A percentile compares a stretch with the other conserved stretches of the same genome.
These are phyloP conservation scores for Bucco capensis DNA, from an alignment of 2,113 vertebrate species.

Conservation along the genomic window DNA sequence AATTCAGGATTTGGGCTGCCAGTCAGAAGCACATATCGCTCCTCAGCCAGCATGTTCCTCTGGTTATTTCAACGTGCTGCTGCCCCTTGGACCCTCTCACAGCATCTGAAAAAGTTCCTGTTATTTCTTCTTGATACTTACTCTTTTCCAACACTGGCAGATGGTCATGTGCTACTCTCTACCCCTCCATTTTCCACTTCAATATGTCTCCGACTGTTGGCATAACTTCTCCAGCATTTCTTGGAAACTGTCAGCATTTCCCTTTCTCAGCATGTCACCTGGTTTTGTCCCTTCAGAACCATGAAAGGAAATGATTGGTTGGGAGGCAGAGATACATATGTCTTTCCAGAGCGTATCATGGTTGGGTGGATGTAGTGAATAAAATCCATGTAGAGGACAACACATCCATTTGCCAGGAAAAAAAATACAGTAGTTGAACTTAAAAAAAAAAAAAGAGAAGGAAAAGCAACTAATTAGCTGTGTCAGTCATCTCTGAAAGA, in stretches of 20 bases:
- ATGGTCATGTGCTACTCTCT: background rate
- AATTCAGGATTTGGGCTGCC: background rate
- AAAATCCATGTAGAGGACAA: conserved; percentile 34
- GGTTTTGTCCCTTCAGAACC: conserved; percentile 13
- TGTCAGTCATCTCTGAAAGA: conserved; percentile 11
- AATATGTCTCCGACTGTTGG: background rate
- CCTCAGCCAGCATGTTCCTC: background rate
- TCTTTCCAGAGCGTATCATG: background rate
- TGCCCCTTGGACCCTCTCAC: background rate
- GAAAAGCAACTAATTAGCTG: conserved; percentile 9
- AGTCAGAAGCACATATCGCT: background rate
- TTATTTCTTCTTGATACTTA: background rate
- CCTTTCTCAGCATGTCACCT: conserved; percentile 6
- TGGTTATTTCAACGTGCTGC: background rate
- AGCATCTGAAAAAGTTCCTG: background rate
- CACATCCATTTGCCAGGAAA: conserved; percentile 5
- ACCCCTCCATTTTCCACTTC: background rate
- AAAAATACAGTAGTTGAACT: background rate
- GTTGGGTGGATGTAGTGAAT: conserved; percentile 15
- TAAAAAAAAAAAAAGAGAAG: background rate
- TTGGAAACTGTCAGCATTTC: conserved; percentile 2
- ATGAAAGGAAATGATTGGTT: conserved; percentile 18
- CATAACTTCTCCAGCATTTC: background rate
- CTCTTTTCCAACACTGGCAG: background rate
- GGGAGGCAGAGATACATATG: background rate